Percentiles rank a stretch among this genome's conserved stretches.
Conservation (phyloP, 64 coral and sea anemone species). For the Actinia equina region DNA sequence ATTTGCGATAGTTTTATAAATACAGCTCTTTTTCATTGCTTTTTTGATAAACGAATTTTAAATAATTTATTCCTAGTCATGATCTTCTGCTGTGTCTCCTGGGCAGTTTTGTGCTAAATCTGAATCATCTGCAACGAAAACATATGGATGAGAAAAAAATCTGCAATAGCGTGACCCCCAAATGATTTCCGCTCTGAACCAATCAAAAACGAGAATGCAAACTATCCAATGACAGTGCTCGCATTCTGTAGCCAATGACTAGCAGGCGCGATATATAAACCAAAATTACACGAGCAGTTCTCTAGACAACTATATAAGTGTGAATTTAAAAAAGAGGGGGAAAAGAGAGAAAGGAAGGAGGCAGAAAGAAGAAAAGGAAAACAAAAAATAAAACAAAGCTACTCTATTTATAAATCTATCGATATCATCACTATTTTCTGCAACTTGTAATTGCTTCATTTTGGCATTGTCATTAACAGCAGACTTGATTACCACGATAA, state of each 20-base stretch:
- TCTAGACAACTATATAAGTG: not conserved
- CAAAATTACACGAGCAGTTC: no score
- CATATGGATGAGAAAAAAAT: not conserved
- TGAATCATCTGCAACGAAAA: slow-evolving; percentile 52
- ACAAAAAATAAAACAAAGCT: not conserved
- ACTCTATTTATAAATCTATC: no score
- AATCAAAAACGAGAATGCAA: not conserved
- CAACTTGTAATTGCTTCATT: no score
- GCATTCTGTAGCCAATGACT: no score
- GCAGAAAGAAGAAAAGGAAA: not conserved
- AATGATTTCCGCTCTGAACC: not conserved
- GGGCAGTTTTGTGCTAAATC: slow-evolving; percentile 78
- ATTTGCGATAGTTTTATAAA: not conserved
- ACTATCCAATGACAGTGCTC: not conserved
- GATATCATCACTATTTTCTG: no score
- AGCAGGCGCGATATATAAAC: no score
- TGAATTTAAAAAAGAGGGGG: not conserved
- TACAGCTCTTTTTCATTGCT: not conserved
- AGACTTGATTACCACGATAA: no score
- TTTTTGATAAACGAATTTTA: not conserved
- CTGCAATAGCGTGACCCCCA: not conserved
- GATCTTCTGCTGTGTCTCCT: slow-evolving; percentile 76
- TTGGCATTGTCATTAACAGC: no score
- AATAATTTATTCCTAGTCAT: slow-evolving; percentile 35
- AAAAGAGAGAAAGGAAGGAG: not conserved